Evolutionary conservation across 1,140 invertebrate species (phyloP), one percentile per base, ranked within the genome.

Genomic region (Zeugodacus cucurbitae): DNA sequence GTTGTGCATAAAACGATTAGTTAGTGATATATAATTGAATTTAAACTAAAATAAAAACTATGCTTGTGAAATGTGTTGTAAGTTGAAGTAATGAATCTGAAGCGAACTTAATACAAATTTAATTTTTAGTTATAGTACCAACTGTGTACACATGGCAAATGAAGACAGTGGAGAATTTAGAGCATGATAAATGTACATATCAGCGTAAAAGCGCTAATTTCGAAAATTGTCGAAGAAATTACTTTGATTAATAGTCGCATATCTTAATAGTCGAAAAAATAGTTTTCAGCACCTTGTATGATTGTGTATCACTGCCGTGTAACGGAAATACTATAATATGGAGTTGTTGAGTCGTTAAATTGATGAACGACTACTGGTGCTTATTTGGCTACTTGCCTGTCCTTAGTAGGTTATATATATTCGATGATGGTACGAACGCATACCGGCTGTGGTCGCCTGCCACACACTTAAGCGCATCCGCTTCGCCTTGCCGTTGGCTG

Each of bases 401-500:
- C 17, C n/a, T 44, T 1, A 48, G 74, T 26, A 10, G 74, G 74
- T n/a, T 82, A 20, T 17, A 17, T 17, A 17, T 11, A 48, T 82
- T 54, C 26, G 37, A n/a, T 48, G 37, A 41, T 78, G 32, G 67
- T 26, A 82, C n/a, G 26, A 48, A 41, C 41, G n/a, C n/a, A 48
- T 82, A 2, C 20, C 17, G 41, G 74, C 4, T 82, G 37, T 17
- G 41, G n/a, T 10, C 20, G n/a, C 14, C 74, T 54, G 48, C 7
- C 26, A 10, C 20, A 11, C 6, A 48, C n/a, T 14, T 14, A 41
- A 29, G n/a, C 74, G 17, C 3, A 29, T 11, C 14, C 8, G 7
- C 74, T 22, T 74, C 3, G 41, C 22, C 74, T 48, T 48, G 44
- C 74, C 74, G 74, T 82, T 82, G 74, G 74, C 74, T 82, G 41